These are phyloP conservation scores for Dryobotodes eremita DNA, from an alignment of 2,888 invertebrate genomes.

Conservation along the genomic window DNA sequence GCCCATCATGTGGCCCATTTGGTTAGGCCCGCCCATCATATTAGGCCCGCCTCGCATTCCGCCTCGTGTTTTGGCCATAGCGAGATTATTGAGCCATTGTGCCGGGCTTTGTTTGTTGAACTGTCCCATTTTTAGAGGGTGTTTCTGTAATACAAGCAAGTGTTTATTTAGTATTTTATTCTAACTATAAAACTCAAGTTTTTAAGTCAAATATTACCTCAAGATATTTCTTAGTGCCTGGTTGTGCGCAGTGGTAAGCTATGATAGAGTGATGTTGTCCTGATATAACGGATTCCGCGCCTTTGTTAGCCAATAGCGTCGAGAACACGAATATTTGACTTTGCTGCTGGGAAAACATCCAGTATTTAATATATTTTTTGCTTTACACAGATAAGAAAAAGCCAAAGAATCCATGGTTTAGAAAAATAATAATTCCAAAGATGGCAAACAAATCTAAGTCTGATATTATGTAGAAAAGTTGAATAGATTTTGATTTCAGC, in stretches of 20 bases:
- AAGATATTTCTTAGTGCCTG: constrained; percentile 97
- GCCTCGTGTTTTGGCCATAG: constrained; percentile 94
- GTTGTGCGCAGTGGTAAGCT: constrained; percentile 98
- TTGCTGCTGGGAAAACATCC: constrained; percentile 95
- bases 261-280: constrained; percentile 98
- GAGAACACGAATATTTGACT: constrained; percentile 99
- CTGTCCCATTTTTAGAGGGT: constrained; percentile 97
- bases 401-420: not conserved
- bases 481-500: not conserved
- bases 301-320: constrained; percentile 97
- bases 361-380: constrained; percentile 65
- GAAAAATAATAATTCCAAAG: constrained; percentile 40
- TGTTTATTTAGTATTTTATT: constrained; percentile 9
- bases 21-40: constrained; percentile 89
- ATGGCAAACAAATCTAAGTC: constrained; percentile 13
- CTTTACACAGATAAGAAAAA: constrained; percentile 16
- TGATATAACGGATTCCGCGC: constrained; percentile 97
- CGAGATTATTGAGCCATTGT: constrained; percentile 95
- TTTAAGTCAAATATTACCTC: constrained; percentile 91
- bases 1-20: constrained; percentile 89
- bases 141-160: constrained; percentile 92
- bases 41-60: constrained; percentile 90
- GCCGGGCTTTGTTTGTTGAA: constrained; percentile 96
- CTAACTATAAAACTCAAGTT: not conserved
- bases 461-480: not conserved